Evolutionary conservation across 2,113 vertebrate genomes (phyloP).

Genomic region (Hylia prasina): DNA sequence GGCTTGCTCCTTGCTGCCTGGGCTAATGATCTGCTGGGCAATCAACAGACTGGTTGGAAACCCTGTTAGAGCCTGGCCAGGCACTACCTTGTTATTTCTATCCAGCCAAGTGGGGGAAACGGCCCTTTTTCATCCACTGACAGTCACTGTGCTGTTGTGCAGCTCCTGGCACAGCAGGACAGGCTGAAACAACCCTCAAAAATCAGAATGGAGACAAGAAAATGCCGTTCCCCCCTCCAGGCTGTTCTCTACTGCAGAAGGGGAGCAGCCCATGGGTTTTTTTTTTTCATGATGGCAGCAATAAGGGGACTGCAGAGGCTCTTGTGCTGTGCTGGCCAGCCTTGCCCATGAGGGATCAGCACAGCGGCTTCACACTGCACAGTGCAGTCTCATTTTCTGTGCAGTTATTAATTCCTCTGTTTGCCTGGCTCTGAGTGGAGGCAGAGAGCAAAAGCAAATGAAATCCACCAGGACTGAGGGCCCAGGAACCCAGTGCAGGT

Average conservation of each 20-base stretch:
- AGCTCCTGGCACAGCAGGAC: neutral
- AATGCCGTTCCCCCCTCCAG: neutral
- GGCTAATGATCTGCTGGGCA: neutral
- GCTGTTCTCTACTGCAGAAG: neutral
- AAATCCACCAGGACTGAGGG: neutral
- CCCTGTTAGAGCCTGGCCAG: neutral
- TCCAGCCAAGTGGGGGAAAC: neutral
- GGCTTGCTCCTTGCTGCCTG: neutral
- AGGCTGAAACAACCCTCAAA: neutral
- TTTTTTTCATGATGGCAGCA: neutral
- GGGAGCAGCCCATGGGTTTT: neutral
- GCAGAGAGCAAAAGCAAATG: neutral
- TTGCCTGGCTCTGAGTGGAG: neutral
- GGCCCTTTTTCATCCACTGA: neutral
- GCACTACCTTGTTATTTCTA: constrained; percentile 9
- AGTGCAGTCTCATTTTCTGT: neutral
- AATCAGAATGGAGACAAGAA: neutral
- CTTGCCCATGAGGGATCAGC: neutral
- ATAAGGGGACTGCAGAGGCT: neutral
- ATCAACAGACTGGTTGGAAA: neutral
- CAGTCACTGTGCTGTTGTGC: neutral
- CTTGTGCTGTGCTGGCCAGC: neutral
- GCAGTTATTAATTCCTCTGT: neutral
- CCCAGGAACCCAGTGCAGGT: neutral
- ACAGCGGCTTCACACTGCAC: neutral